phyloP scores from a whole-genome alignment of 2,113 vertebrate species.

The Poicephalus gulielmi region DNA sequence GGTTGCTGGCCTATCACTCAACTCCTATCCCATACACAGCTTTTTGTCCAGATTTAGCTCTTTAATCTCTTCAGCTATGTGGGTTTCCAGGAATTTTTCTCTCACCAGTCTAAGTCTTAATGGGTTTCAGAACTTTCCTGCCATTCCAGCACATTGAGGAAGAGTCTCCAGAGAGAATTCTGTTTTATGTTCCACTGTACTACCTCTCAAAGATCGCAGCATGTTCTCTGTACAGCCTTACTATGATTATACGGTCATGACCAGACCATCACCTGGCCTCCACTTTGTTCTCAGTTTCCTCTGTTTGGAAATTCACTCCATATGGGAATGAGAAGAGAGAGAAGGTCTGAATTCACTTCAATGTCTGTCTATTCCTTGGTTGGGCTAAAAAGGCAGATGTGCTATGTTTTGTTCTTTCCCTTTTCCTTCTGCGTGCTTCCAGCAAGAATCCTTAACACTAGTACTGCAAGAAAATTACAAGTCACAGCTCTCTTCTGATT shows the following conservation, averaged over 20 bases:
- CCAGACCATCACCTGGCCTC: background rate
- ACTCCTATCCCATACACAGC: background rate
- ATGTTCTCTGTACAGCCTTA: background rate
- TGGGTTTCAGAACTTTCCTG: background rate
- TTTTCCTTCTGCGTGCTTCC: background rate
- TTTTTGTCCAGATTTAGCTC: background rate
- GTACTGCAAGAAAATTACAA: background rate
- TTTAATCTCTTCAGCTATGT: background rate
- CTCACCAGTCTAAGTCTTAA: background rate
- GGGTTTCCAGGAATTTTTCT: conserved; percentile 4
- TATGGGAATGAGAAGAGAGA: background rate
- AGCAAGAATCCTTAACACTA: background rate
- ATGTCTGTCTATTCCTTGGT: background rate
- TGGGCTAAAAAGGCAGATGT: background rate
- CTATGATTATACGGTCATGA: background rate
- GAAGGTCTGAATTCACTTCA: background rate
- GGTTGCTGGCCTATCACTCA: background rate
- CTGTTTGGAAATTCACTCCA: background rate
- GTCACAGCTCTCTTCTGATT: background rate
- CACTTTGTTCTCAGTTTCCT: background rate
- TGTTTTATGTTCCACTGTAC: background rate
- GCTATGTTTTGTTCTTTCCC: background rate
- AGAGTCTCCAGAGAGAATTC: background rate
- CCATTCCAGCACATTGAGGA: background rate
- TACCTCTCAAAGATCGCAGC: background rate